Evolutionary conservation across 2,797 vertebrate species (phyloP), one percentile per base, ranked within the genome.

Genomic region (Florisuga fusca): DNA sequence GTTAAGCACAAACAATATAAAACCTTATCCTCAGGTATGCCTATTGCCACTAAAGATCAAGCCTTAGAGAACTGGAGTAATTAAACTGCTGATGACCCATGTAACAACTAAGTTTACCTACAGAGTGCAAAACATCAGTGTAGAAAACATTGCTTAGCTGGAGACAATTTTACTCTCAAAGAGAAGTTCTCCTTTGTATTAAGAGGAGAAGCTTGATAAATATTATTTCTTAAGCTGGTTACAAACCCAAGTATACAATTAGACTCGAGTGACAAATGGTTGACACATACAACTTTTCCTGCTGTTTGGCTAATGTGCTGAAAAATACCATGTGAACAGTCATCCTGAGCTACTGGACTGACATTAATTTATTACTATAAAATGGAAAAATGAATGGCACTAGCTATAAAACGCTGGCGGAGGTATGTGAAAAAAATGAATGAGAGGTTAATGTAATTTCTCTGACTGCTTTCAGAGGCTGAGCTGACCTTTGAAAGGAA

Each of bases 141-240:
- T 67, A 95, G 93, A 96, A 97, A 98, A 58, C 51, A 48, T 77
- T 84, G 62, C 84, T 97, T 97, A 97, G 95, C 97, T 97, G 97
- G 93, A 94, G 89, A 93, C 77, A 97, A 94, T 94, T 97, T 89
- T 97, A 97, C 96, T 97, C 97, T 96, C 46, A 80, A 91, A 90
- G 83, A 77, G 84, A 94, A 90, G 69, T 69, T 96, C 59, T n/a
- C 62, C 48, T 38, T 72, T 34, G 67, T 51, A 64, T 61, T 68
- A 34, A 69, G 54, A 85, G 36, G 27, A 85, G 23, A 81, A 79
- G 6, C 53, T 81, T 76, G 27, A 68, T 82, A 81, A 88, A 61
- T 78, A 54, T 26, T n/a, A 46, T 78, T 90, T 75, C 57, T 64
- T 61, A 68, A 25, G 55, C 68, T 72, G 20, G 66, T 92, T 82